phyloP scores from a whole-genome alignment of 2,888 invertebrate species.

The Nebria brevicollis region DNA sequence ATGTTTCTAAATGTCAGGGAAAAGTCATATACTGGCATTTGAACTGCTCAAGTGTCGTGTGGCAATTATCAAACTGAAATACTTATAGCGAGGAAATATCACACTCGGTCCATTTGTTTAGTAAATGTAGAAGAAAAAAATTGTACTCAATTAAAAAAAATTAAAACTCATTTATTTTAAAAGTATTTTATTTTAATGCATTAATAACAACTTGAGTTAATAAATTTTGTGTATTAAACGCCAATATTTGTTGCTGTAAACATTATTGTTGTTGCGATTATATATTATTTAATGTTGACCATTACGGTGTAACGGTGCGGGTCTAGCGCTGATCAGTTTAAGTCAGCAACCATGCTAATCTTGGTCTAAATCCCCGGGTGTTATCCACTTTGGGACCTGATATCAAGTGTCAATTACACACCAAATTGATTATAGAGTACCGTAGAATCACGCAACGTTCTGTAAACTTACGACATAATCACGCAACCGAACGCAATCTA shows the following conservation, averaged over 20 bases:
- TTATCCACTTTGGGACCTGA: slow-evolving; percentile 44
- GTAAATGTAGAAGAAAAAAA: too few relatives aligned
- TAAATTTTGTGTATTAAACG: too few relatives aligned
- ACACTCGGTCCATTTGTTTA: too few relatives aligned
- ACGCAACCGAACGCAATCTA: background rate
- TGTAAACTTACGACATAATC: background rate
- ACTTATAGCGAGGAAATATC: background rate
- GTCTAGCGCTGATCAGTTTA: slow-evolving; percentile 6
- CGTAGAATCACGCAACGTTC: slow-evolving; percentile 31
- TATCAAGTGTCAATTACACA: slow-evolving; percentile 48
- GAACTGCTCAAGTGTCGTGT: background rate
- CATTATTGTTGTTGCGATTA: background rate
- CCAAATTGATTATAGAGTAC: slow-evolving; percentile 47
- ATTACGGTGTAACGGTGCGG: background rate
- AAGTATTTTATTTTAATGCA: too few relatives aligned
- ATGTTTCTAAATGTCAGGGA: background rate
- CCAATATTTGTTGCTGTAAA: too few relatives aligned
- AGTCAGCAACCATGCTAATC: slow-evolving; percentile 44
- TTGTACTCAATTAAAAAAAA: too few relatives aligned
- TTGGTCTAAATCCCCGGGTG: slow-evolving; percentile 39
- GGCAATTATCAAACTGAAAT: background rate
- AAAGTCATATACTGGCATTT: background rate
- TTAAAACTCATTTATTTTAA: too few relatives aligned
- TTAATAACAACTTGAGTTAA: too few relatives aligned
- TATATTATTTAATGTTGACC: background rate